A percentile compares a stretch with the other conserved stretches of the same genome.
These are phyloP conservation scores for Drosophila grimshawi DNA, from an alignment of 1,140 invertebrate genomes.

Conservation along the genomic window DNA sequence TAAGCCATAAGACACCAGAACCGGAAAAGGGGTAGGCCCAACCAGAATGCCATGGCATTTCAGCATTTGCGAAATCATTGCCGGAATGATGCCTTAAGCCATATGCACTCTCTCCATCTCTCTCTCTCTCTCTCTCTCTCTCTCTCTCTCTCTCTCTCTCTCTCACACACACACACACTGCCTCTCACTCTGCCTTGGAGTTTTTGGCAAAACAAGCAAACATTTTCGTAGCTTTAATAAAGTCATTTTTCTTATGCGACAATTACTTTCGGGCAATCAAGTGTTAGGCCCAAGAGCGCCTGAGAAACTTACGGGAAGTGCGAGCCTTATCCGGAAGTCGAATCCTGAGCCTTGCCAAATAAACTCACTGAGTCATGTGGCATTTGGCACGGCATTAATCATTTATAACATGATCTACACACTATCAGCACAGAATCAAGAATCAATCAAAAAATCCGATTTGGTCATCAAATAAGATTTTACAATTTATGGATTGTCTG, in stretches of 20 bases:
- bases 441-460: too few species aligned
- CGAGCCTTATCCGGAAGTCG: background rate
- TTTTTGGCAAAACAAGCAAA: background rate
- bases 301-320: background rate
- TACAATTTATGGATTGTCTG: too few species aligned
- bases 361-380: background rate
- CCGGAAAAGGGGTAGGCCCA: slow-evolving; percentile 31
- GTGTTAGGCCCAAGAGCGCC: slow-evolving; percentile 1
- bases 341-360: background rate
- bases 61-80: slow-evolving; percentile 37
- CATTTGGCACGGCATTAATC: background rate
- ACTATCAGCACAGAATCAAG: too few species aligned
- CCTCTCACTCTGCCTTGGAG: background rate
- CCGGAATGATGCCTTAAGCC: slow-evolving; percentile 28
- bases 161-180: background rate
- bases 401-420: background rate
- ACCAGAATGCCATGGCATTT: slow-evolving; percentile 18
- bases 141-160: too few species aligned
- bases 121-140: too few species aligned
- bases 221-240: slow-evolving; percentile 26
- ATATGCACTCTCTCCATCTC: background rate
- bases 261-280: slow-evolving; percentile 16
- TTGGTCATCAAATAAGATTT: too few species aligned
- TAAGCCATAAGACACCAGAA: slow-evolving; percentile 10
- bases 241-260: background rate